Percentiles rank a stretch among this genome's conserved stretches.
These are phyloP conservation scores for Eumacrocentrus americanus DNA, from an alignment of 2,888 invertebrate species.

Conservation along the genomic window DNA sequence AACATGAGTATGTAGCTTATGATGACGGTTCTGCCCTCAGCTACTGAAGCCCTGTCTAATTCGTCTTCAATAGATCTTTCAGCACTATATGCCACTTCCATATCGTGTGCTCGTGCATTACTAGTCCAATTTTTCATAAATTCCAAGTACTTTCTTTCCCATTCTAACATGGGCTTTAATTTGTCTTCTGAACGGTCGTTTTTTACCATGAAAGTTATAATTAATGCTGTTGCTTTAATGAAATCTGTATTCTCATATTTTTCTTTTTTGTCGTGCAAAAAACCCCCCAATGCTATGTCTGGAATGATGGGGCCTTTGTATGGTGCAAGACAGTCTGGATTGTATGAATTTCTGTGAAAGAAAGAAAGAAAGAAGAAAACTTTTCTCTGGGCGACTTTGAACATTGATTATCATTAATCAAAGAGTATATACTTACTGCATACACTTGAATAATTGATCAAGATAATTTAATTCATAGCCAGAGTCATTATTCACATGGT, in stretches of 20 bases:
- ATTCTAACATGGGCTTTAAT: constrained; percentile 69
- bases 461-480: constrained; percentile 60
- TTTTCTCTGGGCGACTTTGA: background rate
- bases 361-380: constrained; percentile 22
- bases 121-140: constrained; percentile 68
- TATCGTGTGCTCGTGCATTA: constrained; percentile 65
- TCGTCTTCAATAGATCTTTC: constrained; percentile 94
- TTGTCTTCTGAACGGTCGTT: constrained; percentile 70
- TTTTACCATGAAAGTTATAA: constrained; percentile 79
- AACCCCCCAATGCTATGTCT: constrained; percentile 84
- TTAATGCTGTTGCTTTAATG: constrained; percentile 70
- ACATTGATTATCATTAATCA: constrained; percentile 22
- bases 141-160: constrained; percentile 76
- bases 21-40: constrained; percentile 82
- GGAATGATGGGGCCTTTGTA: constrained; percentile 92
- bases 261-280: constrained; percentile 62
- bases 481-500: constrained; percentile 42
- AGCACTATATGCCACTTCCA: constrained; percentile 76
- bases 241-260: constrained; percentile 65
- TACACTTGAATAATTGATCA: constrained; percentile 63
- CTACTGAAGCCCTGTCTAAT: constrained; percentile 81
- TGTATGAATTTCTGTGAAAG: constrained; percentile 64
- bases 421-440: constrained; percentile 59
- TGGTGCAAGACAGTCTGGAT: constrained; percentile 74
- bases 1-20: constrained; percentile 95